phyloP scores from a whole-genome alignment of 2,888 invertebrate genomes.

The Epistrophe grossulariae region DNA sequence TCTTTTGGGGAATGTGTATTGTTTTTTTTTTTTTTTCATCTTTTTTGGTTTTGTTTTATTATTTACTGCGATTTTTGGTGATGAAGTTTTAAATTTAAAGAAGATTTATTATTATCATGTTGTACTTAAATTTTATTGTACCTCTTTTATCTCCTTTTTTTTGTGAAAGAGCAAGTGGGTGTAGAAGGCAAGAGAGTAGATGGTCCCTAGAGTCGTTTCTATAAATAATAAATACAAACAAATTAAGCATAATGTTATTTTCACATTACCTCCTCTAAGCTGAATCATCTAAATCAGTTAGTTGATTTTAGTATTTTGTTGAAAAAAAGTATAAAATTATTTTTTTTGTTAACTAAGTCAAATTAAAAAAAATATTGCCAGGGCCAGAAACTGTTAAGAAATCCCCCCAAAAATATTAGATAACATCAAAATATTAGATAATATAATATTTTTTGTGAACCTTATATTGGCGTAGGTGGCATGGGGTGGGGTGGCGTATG shows the following conservation, averaged over 20 bases:
- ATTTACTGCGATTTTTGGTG: conserved; percentile 15
- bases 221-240: background rate
- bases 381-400: too few relatives aligned
- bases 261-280: background rate
- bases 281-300: background rate
- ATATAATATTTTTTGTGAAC: too few relatives aligned
- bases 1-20: background rate
- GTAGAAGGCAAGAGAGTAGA: background rate
- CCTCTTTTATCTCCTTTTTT: background rate
- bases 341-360: too few relatives aligned
- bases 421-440: too few relatives aligned
- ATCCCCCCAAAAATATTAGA: too few relatives aligned
- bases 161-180: background rate
- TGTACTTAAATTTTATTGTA: conserved; percentile 1
- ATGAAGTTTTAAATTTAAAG: conserved; percentile 28
- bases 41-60: conserved; percentile 10
- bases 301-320: too few relatives aligned
- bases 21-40: background rate
- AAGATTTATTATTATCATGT: conserved; percentile 34
- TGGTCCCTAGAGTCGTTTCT: background rate
- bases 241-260: background rate
- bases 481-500: too few relatives aligned
- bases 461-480: too few relatives aligned
- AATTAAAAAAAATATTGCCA: too few relatives aligned
- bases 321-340: too few relatives aligned